A percentile compares a stretch with the other conserved stretches of the same genome.
Evolutionary conservation across 2,888 invertebrate genomes (phyloP).

Genomic region (Adelognathus sp.): DNA sequence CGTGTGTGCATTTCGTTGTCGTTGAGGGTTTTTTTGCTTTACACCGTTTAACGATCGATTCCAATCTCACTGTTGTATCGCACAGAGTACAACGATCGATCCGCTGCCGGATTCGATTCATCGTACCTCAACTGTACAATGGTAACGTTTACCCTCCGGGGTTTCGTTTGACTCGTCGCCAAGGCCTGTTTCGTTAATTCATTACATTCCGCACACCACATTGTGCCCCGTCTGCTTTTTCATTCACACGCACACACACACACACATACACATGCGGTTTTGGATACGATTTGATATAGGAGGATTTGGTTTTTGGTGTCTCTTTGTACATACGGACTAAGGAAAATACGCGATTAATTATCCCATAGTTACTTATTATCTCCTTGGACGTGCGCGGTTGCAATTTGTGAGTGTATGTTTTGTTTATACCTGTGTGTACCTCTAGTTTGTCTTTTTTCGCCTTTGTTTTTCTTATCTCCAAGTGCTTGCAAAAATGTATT

Average conservation of each 20-base stretch:
- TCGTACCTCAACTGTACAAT: background rate
- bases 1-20: constrained; percentile 54
- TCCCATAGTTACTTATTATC: constrained; percentile 56
- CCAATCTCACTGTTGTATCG: constrained; percentile 3
- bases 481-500: constrained; percentile 51
- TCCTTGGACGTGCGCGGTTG: constrained; percentile 65
- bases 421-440: constrained; percentile 26
- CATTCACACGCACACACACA: constrained; percentile 33
- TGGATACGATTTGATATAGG: constrained; percentile 40
- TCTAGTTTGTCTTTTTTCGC: background rate
- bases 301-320: constrained; percentile 40
- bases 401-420: constrained; percentile 56
- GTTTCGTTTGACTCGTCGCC: constrained; percentile 21
- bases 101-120: background rate
- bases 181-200: constrained; percentile 38
- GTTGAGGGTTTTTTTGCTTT: constrained; percentile 35
- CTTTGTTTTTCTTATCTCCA: constrained; percentile 14
- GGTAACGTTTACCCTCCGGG: background rate
- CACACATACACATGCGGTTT: constrained; percentile 26
- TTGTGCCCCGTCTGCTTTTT: constrained; percentile 5
- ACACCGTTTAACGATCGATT: constrained; percentile 40
- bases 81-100: background rate
- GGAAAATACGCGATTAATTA: constrained; percentile 49
- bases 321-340: constrained; percentile 58
- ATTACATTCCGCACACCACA: constrained; percentile 5